A percentile compares a stretch with the other conserved stretches of the same genome.
Conservation (phyloP, 2,888 invertebrate species). For the Rhorus exstirpatorius region DNA sequence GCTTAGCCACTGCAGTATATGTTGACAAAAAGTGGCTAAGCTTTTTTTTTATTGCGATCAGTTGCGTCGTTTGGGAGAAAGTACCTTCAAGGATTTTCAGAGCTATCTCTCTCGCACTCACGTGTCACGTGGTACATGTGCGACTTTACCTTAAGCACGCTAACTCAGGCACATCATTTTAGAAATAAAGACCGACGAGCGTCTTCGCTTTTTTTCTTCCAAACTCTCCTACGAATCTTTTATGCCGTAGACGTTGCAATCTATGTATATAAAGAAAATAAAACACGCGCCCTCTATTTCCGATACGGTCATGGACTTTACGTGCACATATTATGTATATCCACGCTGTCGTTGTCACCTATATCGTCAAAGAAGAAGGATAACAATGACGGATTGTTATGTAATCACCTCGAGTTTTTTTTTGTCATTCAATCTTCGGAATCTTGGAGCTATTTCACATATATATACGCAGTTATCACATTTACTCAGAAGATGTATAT, state of each 20-base stretch:
- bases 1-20: no score
- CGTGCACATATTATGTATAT: constrained; percentile 61
- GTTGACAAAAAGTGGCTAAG: no score
- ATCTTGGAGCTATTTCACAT: not conserved
- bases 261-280: constrained; percentile 44
- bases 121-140: no score
- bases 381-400: constrained; percentile 55
- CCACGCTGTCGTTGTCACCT: constrained; percentile 32
- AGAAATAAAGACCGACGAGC: not conserved
- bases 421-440: constrained; percentile 57
- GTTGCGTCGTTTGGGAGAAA: no score
- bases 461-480: not conserved
- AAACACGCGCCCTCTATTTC: constrained; percentile 48
- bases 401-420: constrained; percentile 72
- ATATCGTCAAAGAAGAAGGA: constrained; percentile 23
- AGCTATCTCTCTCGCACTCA: no score
- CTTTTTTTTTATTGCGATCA: no score
- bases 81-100: no score
- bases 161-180: no score
- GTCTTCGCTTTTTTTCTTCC: constrained; percentile 5
- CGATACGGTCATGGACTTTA: constrained; percentile 66
- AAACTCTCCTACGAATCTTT: constrained; percentile 1
- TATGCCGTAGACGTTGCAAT: not conserved
- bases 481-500: not conserved
- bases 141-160: no score